Base-by-base conservation (phyloP, 2,113 vertebrate genomes). In the Xiphophorus hellerii region DNA sequence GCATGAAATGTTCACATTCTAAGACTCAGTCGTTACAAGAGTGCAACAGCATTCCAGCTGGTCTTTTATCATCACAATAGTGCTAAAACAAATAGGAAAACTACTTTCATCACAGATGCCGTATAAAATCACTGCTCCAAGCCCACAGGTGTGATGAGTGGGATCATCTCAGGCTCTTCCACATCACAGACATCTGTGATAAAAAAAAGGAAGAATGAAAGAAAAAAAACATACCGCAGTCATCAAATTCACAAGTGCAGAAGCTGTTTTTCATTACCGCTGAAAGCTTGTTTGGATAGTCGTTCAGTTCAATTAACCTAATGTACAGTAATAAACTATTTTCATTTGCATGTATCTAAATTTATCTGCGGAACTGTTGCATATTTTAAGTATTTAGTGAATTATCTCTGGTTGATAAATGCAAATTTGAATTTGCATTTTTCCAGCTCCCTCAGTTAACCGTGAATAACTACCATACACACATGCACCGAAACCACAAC, bases 251-350 rank as follows among this genome's bases (percentile, higher is more conserved):
- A 62, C 54, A 62, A 17, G 61, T 29, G 54, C 62, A 30, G 76
- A 68, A 68, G 69, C 73, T 80, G 86, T 87, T 84, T 79, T 77
- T 88, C 80, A 86, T 90, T 89, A 88, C 25, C 73, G 51, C 64
- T 72, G 33, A 85, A 84, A 82, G 75, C 20, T 77, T 83, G 74
- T 83, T 76, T 72, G 73, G 31, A 54, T 37, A 76, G 66, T 31
- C 61, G 71, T 80, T 77, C 28, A 80, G 74, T 70, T 64, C 80
- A 78, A 80, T 88, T 74, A 74, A 75, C 63, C 35, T 12, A 65
- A 85, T 62, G 60, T 44, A 67, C 65, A 44, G 35, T 25, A 58
- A 80, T 81, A 63, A 67, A 44, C 65, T 35, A n/a, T 25, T 76
- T 82, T 68, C 44, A 77, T 62, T 62, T 25, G 35, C 60, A 62